phyloP scores from a whole-genome alignment of 1,140 invertebrate genomes.

The Dinoponera quadriceps region DNA sequence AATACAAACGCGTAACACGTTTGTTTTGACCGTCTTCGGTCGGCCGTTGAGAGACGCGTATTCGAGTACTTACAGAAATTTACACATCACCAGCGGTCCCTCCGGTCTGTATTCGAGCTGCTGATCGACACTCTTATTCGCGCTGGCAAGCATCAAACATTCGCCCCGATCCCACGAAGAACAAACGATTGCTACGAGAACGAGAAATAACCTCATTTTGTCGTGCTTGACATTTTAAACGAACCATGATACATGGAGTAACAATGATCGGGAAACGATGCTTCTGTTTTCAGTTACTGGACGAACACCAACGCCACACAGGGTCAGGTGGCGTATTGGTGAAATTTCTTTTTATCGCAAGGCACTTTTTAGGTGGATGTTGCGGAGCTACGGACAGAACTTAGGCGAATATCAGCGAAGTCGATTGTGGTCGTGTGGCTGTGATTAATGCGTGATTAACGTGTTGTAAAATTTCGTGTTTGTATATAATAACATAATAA shows the following conservation, averaged over 20 bases:
- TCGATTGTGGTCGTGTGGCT: too few species aligned
- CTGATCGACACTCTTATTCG: conserved; percentile 76
- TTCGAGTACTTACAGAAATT: conserved; percentile 80
- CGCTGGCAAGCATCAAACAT: conserved; percentile 64
- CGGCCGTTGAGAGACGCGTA: neutral
- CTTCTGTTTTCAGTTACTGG: too few species aligned
- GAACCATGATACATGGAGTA: neutral
- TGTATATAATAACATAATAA: neutral
- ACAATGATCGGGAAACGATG: too few species aligned
- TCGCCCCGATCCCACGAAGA: conserved; percentile 62
- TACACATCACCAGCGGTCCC: conserved; percentile 82
- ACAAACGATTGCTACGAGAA: conserved; percentile 59
- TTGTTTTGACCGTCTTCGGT: neutral
- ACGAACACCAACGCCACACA: too few species aligned
- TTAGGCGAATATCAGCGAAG: too few species aligned
- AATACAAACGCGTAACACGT: conserved; percentile 77
- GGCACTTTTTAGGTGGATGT: too few species aligned
- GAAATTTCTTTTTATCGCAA: too few species aligned
- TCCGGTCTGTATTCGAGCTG: conserved; percentile 79
- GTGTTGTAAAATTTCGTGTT: too few species aligned
- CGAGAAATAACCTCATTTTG: conserved; percentile 75
- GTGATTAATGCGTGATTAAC: too few species aligned
- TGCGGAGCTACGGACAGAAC: too few species aligned
- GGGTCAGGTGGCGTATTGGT: too few species aligned
- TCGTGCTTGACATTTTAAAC: conserved; percentile 67